Evolutionary conservation across 2,888 invertebrate species (phyloP), one percentile per base, ranked within the genome.

Genomic region (Melieria crassipennis): DNA sequence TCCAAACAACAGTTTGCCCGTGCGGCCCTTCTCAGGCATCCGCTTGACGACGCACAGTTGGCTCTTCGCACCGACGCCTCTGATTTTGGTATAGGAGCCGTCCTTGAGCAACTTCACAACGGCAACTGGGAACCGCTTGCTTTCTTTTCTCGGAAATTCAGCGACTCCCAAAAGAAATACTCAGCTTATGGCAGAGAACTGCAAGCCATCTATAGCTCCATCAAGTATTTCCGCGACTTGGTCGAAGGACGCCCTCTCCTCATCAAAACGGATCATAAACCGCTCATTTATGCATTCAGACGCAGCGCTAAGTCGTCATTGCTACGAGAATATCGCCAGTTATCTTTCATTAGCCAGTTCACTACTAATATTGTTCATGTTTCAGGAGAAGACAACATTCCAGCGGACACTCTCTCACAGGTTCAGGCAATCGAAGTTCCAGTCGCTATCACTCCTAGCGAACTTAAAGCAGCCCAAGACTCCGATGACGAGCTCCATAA

Each of bases 181-280:
- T 30, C 30, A 30, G 30, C 30, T 30, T 30, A 30, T 30, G 30
- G 30, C 3, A 30, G 30, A 30, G 30, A 30, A 30, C 30, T 30
- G 30, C 30, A 30, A 30, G 30, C 30, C 30, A 30, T 30, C 30
- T 30, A 30, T 30, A 30, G 30, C 30, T 30, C 30, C 30, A 30
- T 87, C 0, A 79, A 79, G 61, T 76, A 76, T 68, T 78, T 78
- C 65, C 73, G 71, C 58, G 76, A 78, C 70, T 75, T 76, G 73
- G n/a, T 78, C 7, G 76, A 78, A 50, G 77, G 73, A 1, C 30
- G 30, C 30, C 30, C 30, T 30, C 3, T 30, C 30, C 30, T 30
- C 30, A 30, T 30, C 30, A 30, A 30, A 30, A 30, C 30, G 30
- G 30, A 30, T 30, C 30, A 30, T 30, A 30, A 30, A 30, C 30